phyloP scores from a whole-genome alignment of 2,797 vertebrate genomes.

The Gymnothorax javanicus region DNA sequence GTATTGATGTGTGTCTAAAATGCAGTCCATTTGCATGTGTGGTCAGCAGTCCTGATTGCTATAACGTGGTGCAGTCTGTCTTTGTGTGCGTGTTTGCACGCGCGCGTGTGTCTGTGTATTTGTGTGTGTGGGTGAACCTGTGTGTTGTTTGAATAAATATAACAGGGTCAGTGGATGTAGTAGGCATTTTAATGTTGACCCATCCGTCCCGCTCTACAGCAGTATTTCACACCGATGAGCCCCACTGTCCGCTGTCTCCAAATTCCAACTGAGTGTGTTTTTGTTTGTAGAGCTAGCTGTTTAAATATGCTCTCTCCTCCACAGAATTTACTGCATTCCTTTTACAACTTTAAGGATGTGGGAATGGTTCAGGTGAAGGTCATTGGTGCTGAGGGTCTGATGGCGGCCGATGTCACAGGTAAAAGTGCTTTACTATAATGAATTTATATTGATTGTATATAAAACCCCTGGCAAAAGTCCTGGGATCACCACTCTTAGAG shows the following conservation, averaged over 20 bases:
- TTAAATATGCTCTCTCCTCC: slow-evolving; percentile 16
- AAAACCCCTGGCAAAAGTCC: no score
- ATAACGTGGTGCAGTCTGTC: not conserved
- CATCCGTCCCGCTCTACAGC: not conserved
- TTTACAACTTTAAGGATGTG: slow-evolving; percentile 86
- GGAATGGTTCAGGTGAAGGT: slow-evolving; percentile 93
- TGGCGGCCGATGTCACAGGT: slow-evolving; percentile 94
- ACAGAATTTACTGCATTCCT: slow-evolving; percentile 75
- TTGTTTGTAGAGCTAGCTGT: no score
- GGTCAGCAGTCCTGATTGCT: not conserved
- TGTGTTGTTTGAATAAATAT: not conserved
- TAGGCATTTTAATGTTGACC: not conserved
- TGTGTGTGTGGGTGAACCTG: not conserved
- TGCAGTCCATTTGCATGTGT: not conserved
- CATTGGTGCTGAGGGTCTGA: slow-evolving; percentile 88
- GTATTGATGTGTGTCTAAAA: not conserved
- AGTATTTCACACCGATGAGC: no score
- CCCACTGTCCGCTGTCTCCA: no score
- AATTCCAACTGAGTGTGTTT: no score
- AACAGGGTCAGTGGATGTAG: not conserved
- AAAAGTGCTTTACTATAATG: slow-evolving; percentile 42
- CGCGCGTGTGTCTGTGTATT: not conserved
- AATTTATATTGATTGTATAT: no score
- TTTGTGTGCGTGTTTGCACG: not conserved
- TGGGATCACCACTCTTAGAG: no score